Percentiles rank a stretch among this genome's conserved stretches.
These are phyloP conservation scores for Formicarius rufipectus DNA, from an alignment of 2,113 vertebrate species.

Conservation along the genomic window DNA sequence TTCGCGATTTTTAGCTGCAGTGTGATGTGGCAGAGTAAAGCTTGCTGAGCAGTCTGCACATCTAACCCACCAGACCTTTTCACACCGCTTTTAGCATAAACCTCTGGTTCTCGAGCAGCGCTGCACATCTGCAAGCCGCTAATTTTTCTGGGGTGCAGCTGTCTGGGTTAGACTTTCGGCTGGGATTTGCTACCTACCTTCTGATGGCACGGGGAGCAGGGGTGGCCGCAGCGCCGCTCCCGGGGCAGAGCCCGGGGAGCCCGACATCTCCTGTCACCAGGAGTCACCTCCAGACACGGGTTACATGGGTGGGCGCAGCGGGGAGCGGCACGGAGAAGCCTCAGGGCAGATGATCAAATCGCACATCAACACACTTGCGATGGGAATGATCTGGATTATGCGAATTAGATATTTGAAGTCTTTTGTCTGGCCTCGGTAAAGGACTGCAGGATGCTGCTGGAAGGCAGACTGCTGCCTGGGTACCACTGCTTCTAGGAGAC, in stretches of 20 bases:
- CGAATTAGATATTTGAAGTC: background rate
- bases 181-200: background rate
- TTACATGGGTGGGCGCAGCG: no score
- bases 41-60: background rate
- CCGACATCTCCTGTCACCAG: background rate
- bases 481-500: background rate
- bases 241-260: background rate
- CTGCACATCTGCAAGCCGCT: background rate
- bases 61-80: background rate
- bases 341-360: background rate
- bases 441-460: background rate
- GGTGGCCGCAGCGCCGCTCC: accelerated
- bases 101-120: background rate
- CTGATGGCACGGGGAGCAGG: background rate
- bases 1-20: background rate
- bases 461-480: background rate
- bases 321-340: background rate
- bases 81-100: background rate
- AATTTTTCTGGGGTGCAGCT: background rate
- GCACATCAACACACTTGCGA: background rate
- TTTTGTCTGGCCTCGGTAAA: background rate
- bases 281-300: background rate
- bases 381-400: background rate
- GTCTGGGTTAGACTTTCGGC: background rate
- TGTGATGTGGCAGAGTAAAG: background rate